Conservation (phyloP, 2,888 invertebrate genomes). For the Beris chalybata region DNA sequence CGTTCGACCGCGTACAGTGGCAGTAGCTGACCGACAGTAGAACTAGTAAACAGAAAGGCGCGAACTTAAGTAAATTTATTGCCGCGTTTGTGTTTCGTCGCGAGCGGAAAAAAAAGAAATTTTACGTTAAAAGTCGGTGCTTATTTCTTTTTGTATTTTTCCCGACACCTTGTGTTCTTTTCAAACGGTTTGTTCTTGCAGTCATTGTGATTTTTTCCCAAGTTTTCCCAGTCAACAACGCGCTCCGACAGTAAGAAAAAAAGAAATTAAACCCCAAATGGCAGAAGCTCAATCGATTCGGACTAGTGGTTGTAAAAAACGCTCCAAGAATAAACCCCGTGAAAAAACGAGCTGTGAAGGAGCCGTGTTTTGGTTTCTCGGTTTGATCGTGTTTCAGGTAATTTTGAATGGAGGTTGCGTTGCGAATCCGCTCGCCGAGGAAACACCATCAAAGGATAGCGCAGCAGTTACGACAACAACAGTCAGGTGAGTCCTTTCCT, state of each 20-base stretch:
- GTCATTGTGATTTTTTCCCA: too few species aligned
- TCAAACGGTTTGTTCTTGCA: too few species aligned
- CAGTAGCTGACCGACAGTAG: neutral
- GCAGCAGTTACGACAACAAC: neutral
- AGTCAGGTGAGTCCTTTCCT: neutral
- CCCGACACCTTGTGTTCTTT: too few species aligned
- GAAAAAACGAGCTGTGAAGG: neutral
- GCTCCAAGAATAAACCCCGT: conserved; percentile 16
- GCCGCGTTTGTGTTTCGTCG: too few species aligned
- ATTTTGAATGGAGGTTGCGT: neutral
- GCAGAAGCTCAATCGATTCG: conserved; percentile 28
- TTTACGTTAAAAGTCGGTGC: too few species aligned
- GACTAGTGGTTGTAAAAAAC: conserved; percentile 25
- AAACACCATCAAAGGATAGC: neutral
- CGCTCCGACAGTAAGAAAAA: too few species aligned
- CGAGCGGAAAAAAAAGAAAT: too few species aligned
- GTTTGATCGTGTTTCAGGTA: conserved; percentile 15
- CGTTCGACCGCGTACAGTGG: neutral
- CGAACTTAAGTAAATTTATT: too few species aligned
- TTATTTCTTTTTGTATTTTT: too few species aligned
- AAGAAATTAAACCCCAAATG: conserved; percentile 9
- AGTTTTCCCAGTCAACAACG: too few species aligned
- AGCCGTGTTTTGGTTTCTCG: conserved; percentile 24
- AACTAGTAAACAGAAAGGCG: neutral
- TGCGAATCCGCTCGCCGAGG: conserved; percentile 7